Base-by-base conservation (phyloP, 1,140 invertebrate species). In the Mycetomoellerius zeteki region DNA sequence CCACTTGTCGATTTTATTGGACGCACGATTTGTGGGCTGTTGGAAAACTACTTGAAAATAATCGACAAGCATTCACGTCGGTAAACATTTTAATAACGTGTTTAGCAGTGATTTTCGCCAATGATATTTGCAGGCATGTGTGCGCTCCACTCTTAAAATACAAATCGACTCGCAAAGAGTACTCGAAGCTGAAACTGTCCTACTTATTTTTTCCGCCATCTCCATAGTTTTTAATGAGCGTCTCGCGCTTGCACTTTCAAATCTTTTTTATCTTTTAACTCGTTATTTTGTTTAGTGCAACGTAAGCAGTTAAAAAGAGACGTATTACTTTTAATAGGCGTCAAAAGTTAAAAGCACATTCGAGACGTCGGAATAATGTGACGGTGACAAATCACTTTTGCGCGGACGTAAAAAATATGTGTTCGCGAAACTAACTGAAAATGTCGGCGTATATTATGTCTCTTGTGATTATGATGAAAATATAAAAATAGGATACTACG, bases 211-310 rank as follows among this genome's bases (percentile, higher is more conserved):
- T 85, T 64, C 69, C 88, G 33, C 56, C 75, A 37, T 67, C 78
- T n/a, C 67, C 56, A 85, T 88, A 90, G 86, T 90, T 90, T 90
- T 90, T 90, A 90, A 90, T 87, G 88, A 90, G 75, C 71, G 58
- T 60, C 72, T 64, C 67, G 67, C 71, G 71, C 50, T 6, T 16
- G 47, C 82, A 67, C 50, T 89, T 73, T 64, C 52, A 24, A 24
- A 27, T 24, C 19, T 65, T 54, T 77, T 85, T 24, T 47, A 78
- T 12, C 72, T 86, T 86, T 78, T 64, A 56, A 12, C 77, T 90
- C 85, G 84, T 90, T 87, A 90, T 87, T 85, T 82, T 89, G 88
- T 89, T 89, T 89, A 89, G 47, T 33, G 87, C 87, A 67, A 72
- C 87, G 82, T 86, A 86, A 89, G 84, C 87, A 77, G 87, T 86